Base-by-base conservation (phyloP, 2,113 vertebrate species). In the Melospiza melodia region DNA sequence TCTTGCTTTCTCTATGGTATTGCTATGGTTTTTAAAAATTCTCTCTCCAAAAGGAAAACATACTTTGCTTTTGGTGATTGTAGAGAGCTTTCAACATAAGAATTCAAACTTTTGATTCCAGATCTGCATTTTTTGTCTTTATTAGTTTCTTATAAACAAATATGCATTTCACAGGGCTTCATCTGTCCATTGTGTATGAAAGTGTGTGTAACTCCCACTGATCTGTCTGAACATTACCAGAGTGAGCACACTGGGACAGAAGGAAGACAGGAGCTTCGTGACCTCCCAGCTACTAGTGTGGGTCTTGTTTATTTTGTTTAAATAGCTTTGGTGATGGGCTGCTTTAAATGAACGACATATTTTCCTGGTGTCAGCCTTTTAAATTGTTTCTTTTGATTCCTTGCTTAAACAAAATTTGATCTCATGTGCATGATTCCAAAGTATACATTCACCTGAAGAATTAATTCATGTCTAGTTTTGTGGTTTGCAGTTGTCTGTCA, bases 171-270 rank as follows among this genome's bases (percentile, higher is more conserved):
- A 90, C 98, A 98, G 98, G 98, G 98, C 86, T 98, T 98, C 97
- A 98, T 98, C 98, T 98, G 98, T 96, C 98, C 98, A 35, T 93
- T 98, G 15, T 98, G 98, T 95, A 98, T 98, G 98, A 97, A 97
- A 98, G 95, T 97, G 94, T 98, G 75, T 97, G 19, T 97, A 95
- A 97, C 97, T 95, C 89, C 98, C 92, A 91, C 94, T 97, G 97
- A 95, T 96, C 97, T 98, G 95, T 98, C 62, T 96, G 97, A 97
- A 84, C 98, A 98, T 98, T 98, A 98, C 97, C 94, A 97, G 96
- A 94, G 94, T 93, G 97, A 97, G 35, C 98, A 98, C 74, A 11
- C 21, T 94, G 98, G 96, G 84, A 93, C 75, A 93, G 97, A 95
- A 96, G 63, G 96, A 97, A 93, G 91, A 97, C 94, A 96, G 95